These are phyloP conservation scores for Rhegmatorhina hoffmannsi DNA, from an alignment of 2,113 vertebrate species.

Conservation along the genomic window DNA sequence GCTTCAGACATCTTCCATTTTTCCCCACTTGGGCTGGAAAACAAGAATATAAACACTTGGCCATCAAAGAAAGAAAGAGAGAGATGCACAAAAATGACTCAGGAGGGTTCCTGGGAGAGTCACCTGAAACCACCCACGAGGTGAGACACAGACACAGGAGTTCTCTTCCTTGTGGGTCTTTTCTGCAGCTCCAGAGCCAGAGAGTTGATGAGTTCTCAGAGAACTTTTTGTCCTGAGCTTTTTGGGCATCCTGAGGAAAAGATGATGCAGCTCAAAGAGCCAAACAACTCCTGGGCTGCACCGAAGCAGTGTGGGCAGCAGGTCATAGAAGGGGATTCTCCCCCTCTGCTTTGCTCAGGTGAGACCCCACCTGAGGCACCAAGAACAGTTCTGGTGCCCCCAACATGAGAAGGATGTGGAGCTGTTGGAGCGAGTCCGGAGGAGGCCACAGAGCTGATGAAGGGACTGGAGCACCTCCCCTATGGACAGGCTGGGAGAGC, in stretches of 20 bases:
- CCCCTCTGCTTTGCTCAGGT: not conserved
- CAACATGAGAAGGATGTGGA: rapidly evolving
- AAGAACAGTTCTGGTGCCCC: not conserved
- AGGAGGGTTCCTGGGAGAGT: not conserved
- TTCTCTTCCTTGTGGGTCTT: not conserved
- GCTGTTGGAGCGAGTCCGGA: not conserved
- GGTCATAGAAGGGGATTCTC: not conserved
- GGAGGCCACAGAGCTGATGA: not conserved
- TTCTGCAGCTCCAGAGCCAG: not conserved
- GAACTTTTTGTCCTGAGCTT: not conserved
- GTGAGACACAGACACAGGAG: not conserved
- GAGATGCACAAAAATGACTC: not conserved
- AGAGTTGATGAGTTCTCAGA: not conserved
- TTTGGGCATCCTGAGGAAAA: not conserved
- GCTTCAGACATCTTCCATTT: not conserved
- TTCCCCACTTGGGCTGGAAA: not conserved
- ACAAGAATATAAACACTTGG: not conserved
- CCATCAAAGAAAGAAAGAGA: not conserved
- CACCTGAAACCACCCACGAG: not conserved
- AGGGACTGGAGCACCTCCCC: not conserved
- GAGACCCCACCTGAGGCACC: not conserved
- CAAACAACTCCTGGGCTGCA: not conserved
- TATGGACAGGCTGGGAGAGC: not conserved
- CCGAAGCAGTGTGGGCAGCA: not conserved
- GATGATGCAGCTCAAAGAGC: not conserved